Evolutionary conservation across 2,797 vertebrate species (phyloP).

Genomic region (Spatula versicolor): DNA sequence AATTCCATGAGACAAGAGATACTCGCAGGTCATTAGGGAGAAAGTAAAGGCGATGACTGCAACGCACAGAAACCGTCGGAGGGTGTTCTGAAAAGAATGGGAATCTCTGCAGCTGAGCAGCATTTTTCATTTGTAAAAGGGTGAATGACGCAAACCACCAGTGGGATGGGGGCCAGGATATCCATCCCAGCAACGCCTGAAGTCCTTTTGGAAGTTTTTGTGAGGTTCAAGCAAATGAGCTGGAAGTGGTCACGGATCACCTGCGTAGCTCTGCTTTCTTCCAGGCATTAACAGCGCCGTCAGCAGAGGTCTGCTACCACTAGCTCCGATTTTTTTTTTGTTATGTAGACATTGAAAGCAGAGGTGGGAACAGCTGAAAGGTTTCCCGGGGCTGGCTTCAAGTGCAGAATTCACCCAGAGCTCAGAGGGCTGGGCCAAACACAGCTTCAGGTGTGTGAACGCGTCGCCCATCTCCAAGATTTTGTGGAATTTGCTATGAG

Average conservation of each 20-base stretch:
- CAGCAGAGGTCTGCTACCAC: neutral
- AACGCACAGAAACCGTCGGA: neutral
- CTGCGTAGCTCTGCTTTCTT: neutral
- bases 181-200: neutral
- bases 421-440: neutral
- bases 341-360: neutral
- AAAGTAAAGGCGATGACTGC: conserved; percentile 29
- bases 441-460: neutral
- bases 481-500: neutral
- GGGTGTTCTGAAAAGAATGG: neutral
- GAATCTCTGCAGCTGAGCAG: neutral
- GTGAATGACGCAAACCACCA: neutral
- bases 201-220: neutral
- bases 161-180: neutral
- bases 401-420: neutral
- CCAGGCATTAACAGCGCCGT: neutral
- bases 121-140: neutral
- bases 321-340: neutral
- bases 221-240: neutral
- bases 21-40: conserved; percentile 32
- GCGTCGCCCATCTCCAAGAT: neutral
- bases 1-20: conserved; percentile 57
- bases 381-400: neutral
- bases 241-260: neutral
- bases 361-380: neutral